Evolutionary conservation across 1,140 invertebrate genomes (phyloP), one percentile per base, ranked within the genome.

Genomic region (Sipha flava): DNA sequence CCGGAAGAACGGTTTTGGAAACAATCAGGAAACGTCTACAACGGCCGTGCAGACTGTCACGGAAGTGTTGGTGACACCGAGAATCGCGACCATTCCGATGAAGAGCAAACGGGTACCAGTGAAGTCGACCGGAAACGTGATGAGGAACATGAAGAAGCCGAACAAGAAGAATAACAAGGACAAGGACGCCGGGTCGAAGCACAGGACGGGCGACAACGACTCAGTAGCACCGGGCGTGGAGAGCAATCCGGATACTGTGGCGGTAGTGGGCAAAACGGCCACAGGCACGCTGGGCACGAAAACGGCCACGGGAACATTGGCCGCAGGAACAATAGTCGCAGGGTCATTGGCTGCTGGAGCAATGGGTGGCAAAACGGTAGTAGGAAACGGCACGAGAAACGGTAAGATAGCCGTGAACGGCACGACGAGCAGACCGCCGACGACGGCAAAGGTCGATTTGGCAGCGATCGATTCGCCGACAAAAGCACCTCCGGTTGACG

Each of bases 121-220:
- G 0, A 77, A 77, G 5, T 77, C 73, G 3, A 43, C 52, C 21
- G 73, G 73, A 0, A 77, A 77, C 37, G 73, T 77, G 16, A 52
- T 77, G 16, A 37, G 73, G 21, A 77, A 77, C 52, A 77, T 77
- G 73, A 77, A 77, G 12, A 77, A 77, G n/a, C 73, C 73, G 9
- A 77, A 77, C 34, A 43, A 29, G 73, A 77, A 77, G n/a, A 57
- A 9, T 16, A 31, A 52, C 2, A 77, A 77, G 16, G 73, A 77
- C 12, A 54, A 77, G 34, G 73, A 77, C 10, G 57, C 52, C 6
- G 59, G 29, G 18, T 77, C 52, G 1, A 77, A 77, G 16, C 73
- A 77, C 37, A 37, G 73, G 16, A 16, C 52, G 3, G 54, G 3
- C 2, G 73, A 77, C 23, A 26, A 7, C 43, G 6, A 6, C 37